These are phyloP conservation scores for Temnopleurus reevesii DNA, from an alignment of 53 echinoderm and acorn worm genomes.

Conservation along the genomic window DNA sequence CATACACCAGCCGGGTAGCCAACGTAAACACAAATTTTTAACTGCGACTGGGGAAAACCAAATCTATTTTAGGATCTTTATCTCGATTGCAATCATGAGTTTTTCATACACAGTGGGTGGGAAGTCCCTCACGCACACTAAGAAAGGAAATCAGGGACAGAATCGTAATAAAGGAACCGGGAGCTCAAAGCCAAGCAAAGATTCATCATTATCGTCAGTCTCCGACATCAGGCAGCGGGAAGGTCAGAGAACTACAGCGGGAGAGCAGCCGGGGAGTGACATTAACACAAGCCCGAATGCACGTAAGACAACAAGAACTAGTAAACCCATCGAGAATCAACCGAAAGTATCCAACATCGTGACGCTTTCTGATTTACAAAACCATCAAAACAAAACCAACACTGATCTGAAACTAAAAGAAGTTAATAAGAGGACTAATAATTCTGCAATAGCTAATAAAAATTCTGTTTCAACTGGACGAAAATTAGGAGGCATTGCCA, in stretches of 20 bases:
- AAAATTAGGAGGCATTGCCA: background rate
- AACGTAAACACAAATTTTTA: background rate
- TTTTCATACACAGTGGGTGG: conserved; percentile 18
- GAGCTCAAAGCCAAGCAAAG: background rate
- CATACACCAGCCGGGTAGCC: no score
- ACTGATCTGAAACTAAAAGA: background rate
- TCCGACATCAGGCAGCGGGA: no score
- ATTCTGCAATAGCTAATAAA: background rate
- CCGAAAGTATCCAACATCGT: background rate
- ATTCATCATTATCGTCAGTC: conserved; percentile 11
- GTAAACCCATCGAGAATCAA: background rate
- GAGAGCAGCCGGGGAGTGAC: background rate
- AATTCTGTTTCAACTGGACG: background rate
- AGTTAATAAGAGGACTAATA: background rate
- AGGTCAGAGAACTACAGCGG: background rate
- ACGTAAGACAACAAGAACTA: background rate
- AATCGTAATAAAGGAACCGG: background rate
- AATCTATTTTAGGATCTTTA: conserved; percentile 2
- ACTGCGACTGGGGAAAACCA: conserved; percentile 27
- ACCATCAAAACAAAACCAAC: background rate
- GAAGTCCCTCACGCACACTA: background rate
- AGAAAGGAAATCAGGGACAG: background rate
- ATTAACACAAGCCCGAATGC: background rate
- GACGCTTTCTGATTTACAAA: background rate
- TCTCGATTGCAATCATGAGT: background rate